These are phyloP conservation scores for Meteorus colon DNA, from an alignment of 2,888 invertebrate genomes.

Conservation along the genomic window DNA sequence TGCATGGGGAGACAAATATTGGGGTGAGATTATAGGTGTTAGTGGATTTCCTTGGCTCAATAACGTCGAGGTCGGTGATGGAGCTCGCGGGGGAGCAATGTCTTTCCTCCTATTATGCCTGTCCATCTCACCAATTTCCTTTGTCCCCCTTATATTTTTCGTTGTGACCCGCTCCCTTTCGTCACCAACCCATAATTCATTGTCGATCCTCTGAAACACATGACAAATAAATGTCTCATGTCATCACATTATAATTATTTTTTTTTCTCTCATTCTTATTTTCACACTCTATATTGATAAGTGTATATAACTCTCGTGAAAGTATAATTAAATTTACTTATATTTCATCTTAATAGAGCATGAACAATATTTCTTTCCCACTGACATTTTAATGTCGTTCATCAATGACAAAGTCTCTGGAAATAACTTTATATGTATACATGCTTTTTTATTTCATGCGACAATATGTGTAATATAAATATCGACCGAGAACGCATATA, in stretches of 20 bases:
- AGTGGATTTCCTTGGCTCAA: constrained; percentile 62
- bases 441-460: background rate
- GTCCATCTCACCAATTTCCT: constrained; percentile 29
- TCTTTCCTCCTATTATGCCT: constrained; percentile 49
- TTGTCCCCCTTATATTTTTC: constrained; percentile 46
- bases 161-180: constrained; percentile 56
- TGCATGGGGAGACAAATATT: constrained; percentile 73
- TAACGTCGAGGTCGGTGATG: constrained; percentile 52
- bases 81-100: constrained; percentile 59
- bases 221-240: constrained; percentile 8
- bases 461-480: background rate
- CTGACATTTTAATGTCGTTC: constrained; percentile 32
- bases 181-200: constrained; percentile 67
- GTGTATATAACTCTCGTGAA: background rate
- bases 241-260: background rate
- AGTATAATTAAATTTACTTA: background rate
- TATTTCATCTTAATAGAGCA: background rate
- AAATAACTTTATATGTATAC: constrained; percentile 21
- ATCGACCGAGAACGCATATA: constrained; percentile 20
- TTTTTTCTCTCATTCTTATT: background rate
- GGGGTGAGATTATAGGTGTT: constrained; percentile 65
- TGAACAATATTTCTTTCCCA: background rate
- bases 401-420: constrained; percentile 10
- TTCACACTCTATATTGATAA: background rate
- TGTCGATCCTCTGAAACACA: constrained; percentile 61